A percentile compares a stretch with the other conserved stretches of the same genome.
Evolutionary conservation across 37 sponge, comb jelly and placozoan genomes (phyloP).

Genomic region (Amphimedon queenslandica): DNA sequence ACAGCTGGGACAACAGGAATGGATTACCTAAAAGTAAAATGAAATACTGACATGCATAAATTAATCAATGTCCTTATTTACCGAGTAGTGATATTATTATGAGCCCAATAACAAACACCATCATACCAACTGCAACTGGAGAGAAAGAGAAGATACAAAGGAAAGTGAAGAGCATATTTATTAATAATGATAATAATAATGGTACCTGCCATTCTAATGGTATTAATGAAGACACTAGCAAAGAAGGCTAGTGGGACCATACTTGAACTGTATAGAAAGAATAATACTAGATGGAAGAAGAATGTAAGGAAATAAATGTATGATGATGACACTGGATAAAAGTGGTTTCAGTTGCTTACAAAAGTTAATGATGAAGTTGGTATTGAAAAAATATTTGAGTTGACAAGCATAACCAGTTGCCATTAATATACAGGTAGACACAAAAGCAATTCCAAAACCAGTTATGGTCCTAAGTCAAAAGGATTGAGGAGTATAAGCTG

Average conservation of each 20-base stretch:
- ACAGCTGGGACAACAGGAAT: conserved; percentile 59
- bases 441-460: conserved; percentile 61
- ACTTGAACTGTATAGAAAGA: conserved; percentile 68
- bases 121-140: conserved; percentile 58
- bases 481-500: background rate
- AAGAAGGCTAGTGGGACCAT: conserved; percentile 83
- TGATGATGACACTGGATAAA: background rate
- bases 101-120: conserved; percentile 68
- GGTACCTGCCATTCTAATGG: conserved; percentile 56
- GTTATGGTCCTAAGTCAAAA: conserved; percentile 51
- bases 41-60: background rate
- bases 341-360: conserved; percentile 28
- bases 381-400: conserved; percentile 70
- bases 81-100: conserved; percentile 52
- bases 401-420: conserved; percentile 74
- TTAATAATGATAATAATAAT: too few species aligned
- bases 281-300: conserved; percentile 40
- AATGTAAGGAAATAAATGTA: too few species aligned
- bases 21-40: conserved; percentile 38
- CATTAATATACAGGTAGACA: conserved; percentile 46
- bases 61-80: conserved; percentile 17
- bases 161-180: too few species aligned
- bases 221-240: conserved; percentile 70
- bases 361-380: conserved; percentile 70
- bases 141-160: background rate